These are phyloP conservation scores for Rhinella marina DNA, from an alignment of 2,797 vertebrate genomes.

Conservation along the genomic window DNA sequence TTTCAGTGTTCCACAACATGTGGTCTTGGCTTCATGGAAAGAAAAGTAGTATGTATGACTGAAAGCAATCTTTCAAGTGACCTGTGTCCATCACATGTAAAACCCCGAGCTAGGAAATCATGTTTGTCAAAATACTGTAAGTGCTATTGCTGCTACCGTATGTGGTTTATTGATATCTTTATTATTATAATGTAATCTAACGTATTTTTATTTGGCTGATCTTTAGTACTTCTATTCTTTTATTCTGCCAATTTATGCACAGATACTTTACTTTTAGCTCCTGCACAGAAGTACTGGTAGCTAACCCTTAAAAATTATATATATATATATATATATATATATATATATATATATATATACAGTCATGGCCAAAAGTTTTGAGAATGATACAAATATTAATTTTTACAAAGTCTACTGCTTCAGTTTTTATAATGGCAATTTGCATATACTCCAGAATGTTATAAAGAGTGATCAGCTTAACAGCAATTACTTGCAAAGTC, in stretches of 20 bases:
- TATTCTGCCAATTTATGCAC: neutral
- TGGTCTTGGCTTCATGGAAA: constrained; percentile 84
- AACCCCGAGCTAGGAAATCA: constrained; percentile 80
- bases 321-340: too few relatives aligned
- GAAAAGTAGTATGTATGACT: constrained; percentile 83
- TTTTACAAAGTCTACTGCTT: too few relatives aligned
- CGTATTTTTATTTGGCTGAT: neutral
- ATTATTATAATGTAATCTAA: neutral
- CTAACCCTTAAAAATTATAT: too few relatives aligned
- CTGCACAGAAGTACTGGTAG: too few relatives aligned
- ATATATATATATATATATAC: too few relatives aligned
- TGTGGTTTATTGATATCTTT: neutral
- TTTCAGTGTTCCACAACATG: constrained; percentile 91
- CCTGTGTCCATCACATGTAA: constrained; percentile 81
- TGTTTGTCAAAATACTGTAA: constrained; percentile 86
- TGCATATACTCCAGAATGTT: too few relatives aligned
- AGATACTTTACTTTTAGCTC: too few relatives aligned
- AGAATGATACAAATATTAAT: too few relatives aligned
- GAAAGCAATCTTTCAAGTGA: constrained; percentile 78
- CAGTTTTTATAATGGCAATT: too few relatives aligned
- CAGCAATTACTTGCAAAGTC: too few relatives aligned
- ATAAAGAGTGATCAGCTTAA: too few relatives aligned
- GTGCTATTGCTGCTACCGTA: constrained; percentile 64
- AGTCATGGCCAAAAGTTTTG: too few relatives aligned
- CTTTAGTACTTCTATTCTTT: neutral